Evolutionary conservation across 2,797 vertebrate genomes (phyloP).

Genomic region (Pterois miles): DNA sequence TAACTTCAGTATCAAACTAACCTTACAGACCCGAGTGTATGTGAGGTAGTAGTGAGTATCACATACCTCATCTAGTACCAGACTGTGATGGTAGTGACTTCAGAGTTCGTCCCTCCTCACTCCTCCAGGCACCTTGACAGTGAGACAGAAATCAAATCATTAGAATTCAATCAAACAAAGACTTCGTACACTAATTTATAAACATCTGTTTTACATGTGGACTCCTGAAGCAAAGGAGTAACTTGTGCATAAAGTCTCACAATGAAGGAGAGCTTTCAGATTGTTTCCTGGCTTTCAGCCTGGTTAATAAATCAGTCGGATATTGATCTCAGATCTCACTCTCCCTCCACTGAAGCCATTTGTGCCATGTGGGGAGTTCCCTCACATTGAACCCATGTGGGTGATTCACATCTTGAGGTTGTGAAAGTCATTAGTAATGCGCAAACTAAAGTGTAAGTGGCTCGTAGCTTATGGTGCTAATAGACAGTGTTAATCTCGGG

Average conservation of each 20-base stretch:
- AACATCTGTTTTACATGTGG: background rate
- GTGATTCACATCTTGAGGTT: conserved; percentile 6
- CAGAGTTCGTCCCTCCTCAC: background rate
- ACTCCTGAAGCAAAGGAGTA: background rate
- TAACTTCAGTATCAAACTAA: background rate
- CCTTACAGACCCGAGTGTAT: background rate
- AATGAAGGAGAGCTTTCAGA: background rate
- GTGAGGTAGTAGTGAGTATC: background rate
- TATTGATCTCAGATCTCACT: background rate
- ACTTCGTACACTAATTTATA: background rate
- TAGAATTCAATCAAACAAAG: background rate
- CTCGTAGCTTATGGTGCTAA: too few species aligned
- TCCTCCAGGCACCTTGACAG: background rate
- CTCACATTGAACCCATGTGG: background rate
- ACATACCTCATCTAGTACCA: background rate
- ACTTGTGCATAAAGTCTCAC: background rate
- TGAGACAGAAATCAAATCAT: background rate
- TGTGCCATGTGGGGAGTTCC: background rate
- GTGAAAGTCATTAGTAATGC: conserved; percentile 9
- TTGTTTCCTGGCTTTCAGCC: background rate
- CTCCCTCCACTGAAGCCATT: background rate
- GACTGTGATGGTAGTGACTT: background rate
- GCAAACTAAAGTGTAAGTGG: conserved; percentile 9
- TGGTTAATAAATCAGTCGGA: background rate
- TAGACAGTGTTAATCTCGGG: too few species aligned